Base-by-base conservation (phyloP, 1,140 invertebrate genomes). In the Panagrolaimus sp. region DNA sequence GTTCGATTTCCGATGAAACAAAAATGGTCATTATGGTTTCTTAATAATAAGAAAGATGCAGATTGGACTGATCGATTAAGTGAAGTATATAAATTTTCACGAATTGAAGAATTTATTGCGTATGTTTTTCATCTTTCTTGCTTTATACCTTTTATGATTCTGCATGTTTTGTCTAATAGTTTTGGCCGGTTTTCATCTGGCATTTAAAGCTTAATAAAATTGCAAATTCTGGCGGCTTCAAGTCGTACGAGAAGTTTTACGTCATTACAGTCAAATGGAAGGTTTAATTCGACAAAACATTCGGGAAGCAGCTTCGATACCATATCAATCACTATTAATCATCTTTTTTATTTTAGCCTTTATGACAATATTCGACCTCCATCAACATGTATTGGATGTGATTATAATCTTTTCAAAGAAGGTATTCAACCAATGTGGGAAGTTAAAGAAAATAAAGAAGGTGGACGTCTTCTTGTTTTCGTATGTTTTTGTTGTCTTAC, bases 61-160 rank as follows among this genome's bases (percentile, higher is more conserved):
- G 81, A 87, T 48, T 98, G 95, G 96, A 90, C 93, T 83, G 91
- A 95, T 72, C 93, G 93, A 85, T 89, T 94, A 73, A 90, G 91
- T 78, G 89, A 95, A 85, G 90, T 98, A 27, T 92, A 91, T 51
- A 90, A 89, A 69, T 95, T 98, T 85, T 89, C 91, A 82, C 96
- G 92, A 31, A 93, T 96, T 31, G 95, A 98, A 88, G 94, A 98
- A 85, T 99, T 99, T 83, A 98, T 96, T 96, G 92, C 91, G 91
- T 93, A 87, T 86, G 84, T 84, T 68, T 78, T 63, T 38, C 14
- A 0, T 9, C n/a, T n/a, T n/a, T n/a, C n/a, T n/a, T n/a, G n/a
- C n/a, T n/a, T n/a, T n/a, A n/a, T n/a, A n/a, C n/a, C n/a, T n/a
- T n/a, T n/a, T n/a, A n/a, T n/a, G n/a, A n/a, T n/a, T n/a, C n/a